phyloP scores from a whole-genome alignment of 2,113 vertebrate species.

The Platanista minor region DNA sequence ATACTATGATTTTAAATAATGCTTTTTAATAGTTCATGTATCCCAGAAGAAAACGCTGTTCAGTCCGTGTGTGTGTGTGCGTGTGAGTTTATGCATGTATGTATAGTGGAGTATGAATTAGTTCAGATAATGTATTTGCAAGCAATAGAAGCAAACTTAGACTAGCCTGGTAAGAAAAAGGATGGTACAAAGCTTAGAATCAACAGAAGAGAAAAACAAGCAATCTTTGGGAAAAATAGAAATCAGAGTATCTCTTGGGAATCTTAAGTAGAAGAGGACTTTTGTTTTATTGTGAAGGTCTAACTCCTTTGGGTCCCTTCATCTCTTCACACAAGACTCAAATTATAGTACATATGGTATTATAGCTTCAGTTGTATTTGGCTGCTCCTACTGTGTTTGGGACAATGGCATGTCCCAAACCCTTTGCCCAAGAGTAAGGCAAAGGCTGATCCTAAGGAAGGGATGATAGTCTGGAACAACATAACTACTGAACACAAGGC shows the following conservation, averaged over 20 bases:
- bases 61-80: background rate
- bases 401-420: too few relatives aligned
- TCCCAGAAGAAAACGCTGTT: background rate
- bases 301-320: background rate
- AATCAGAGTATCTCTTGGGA: background rate
- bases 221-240: background rate
- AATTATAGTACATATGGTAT: background rate
- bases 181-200: background rate
- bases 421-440: background rate
- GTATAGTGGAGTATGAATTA: background rate
- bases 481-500: background rate
- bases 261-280: background rate
- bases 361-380: background rate
- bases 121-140: background rate
- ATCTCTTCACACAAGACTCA: background rate
- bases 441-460: background rate
- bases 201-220: background rate
- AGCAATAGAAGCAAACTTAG: background rate
- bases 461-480: background rate
- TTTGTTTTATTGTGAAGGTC: background rate
- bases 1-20: background rate
- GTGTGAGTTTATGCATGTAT: background rate
- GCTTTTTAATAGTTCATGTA: background rate
- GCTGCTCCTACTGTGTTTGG: background rate
- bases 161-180: background rate